Base-by-base conservation (phyloP, 2,888 invertebrate species). In the Acronicta leporina region DNA sequence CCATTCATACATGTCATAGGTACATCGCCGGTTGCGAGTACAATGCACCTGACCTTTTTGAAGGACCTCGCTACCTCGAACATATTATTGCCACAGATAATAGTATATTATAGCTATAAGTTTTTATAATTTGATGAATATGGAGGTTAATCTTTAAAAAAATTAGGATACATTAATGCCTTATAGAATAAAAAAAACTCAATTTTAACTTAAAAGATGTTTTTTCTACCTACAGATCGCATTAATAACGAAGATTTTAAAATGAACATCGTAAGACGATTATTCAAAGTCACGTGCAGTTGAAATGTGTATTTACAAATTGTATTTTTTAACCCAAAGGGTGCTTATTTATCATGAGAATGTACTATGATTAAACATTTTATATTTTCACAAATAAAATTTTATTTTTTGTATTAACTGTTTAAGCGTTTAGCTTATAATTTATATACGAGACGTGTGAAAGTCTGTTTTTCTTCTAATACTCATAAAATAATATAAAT, bases 231-330 rank as follows among this genome's bases (percentile, higher is more conserved):
- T 10, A 45, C n/a, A n/a, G n/a, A n/a, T n/a, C n/a, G n/a, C n/a
- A n/a, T n/a, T n/a, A 45, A 15, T 27, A 30, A n/a, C n/a, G 1
- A 4, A 27, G n/a, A 35, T 8, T 8, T 13, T 40, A 15, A 5
- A 48, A 40, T 40, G 38, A 25, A 38, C 10, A 5, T 14, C 13
- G 48, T 25, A 8, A 42, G 27, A 50, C 11, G 14, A 61, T 61
- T 61, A 15, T 15, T 47, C 14, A 46, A 38, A 15, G 43, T 52
- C 47, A 52, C n/a, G 20, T 44, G 25, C 38, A 15, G 8, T 47
- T 61, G 15, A 20, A 33, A 33, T 52, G 15, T 44, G 30, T 38
- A 38, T 25, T 38, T 14, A 13, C 14, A 27, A 41, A 7, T 20
- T 30, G 0, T 15, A 9, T 27, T 43, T 20, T 61, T 45, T 13